Percentiles rank a stretch among this genome's conserved stretches.
phyloP scores from a whole-genome alignment of 1,140 invertebrate genomes.

The Rhynchophorus ferrugineus region DNA sequence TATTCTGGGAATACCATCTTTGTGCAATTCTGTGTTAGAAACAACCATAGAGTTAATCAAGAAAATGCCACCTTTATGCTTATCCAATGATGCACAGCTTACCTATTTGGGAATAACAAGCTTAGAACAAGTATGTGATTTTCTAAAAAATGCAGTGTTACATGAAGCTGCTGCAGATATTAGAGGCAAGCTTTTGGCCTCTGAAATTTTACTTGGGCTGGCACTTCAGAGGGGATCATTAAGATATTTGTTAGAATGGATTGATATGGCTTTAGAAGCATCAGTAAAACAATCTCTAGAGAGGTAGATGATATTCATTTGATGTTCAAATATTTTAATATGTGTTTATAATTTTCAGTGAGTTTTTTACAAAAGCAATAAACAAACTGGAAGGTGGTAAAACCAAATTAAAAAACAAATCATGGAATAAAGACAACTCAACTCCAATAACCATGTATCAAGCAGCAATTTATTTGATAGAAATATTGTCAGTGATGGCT shows the following conservation, averaged over 20 bases:
- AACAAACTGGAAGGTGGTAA: constrained; percentile 30
- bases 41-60: constrained; percentile 52
- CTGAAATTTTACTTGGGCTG: constrained; percentile 51
- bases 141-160: constrained; percentile 49
- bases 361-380: constrained; percentile 28
- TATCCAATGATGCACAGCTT: constrained; percentile 54
- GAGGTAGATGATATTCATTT: constrained; percentile 4
- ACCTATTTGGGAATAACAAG: constrained; percentile 49
- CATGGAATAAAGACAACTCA: constrained; percentile 11
- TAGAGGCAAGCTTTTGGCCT: constrained; percentile 46
- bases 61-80: constrained; percentile 50
- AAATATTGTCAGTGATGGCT: constrained; percentile 44
- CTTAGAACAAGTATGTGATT: constrained; percentile 47
- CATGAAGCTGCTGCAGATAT: constrained; percentile 47
- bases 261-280: constrained; percentile 51
- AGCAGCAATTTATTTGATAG: constrained; percentile 49
- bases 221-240: constrained; percentile 57
- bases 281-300: constrained; percentile 24
- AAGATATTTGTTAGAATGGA: constrained; percentile 56
- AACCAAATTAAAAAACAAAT: constrained; percentile 16
- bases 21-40: constrained; percentile 53
- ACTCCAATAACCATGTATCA: constrained; percentile 43
- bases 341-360: constrained; percentile 12
- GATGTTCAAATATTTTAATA: neutral
- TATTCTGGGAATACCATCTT: constrained; percentile 36